Percentiles rank a stretch among this genome's conserved stretches.
These are phyloP conservation scores for Drosophila triauraria DNA, from an alignment of 1,140 invertebrate species.

Conservation along the genomic window DNA sequence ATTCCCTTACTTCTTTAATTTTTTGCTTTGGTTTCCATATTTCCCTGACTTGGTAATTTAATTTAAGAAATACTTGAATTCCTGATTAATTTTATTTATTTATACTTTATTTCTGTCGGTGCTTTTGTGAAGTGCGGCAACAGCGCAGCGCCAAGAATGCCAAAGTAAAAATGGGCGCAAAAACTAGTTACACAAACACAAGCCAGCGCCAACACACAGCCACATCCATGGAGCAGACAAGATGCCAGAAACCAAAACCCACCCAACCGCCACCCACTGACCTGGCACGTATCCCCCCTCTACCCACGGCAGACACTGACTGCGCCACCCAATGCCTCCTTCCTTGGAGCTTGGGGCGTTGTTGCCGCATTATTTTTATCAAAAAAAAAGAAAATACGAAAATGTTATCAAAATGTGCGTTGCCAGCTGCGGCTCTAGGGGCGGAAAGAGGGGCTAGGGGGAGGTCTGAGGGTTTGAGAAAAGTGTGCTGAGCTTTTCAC, in stretches of 20 bases:
- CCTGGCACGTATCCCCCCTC: slow-evolving; percentile 64
- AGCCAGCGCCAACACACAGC: slow-evolving; percentile 37
- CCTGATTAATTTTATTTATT: not conserved
- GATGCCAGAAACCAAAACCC: slow-evolving; percentile 45
- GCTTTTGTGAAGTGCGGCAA: slow-evolving; percentile 63
- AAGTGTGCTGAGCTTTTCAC: slow-evolving; percentile 36
- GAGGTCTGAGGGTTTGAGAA: slow-evolving; percentile 9
- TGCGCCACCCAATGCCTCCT: not conserved
- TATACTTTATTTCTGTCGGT: slow-evolving; percentile 9
- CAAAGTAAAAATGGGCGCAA: slow-evolving; percentile 78
- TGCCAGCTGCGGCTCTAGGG: slow-evolving; percentile 61
- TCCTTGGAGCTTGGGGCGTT: slow-evolving; percentile 57
- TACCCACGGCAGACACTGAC: slow-evolving; percentile 17
- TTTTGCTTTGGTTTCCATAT: not conserved
- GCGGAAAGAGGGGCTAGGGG: not conserved
- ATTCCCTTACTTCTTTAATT: not conserved
- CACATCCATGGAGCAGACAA: slow-evolving; percentile 56
- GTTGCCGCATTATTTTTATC: slow-evolving; percentile 81
- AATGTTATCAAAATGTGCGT: slow-evolving; percentile 82
- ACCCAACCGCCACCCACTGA: slow-evolving; percentile 73
- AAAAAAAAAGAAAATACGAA: slow-evolving; percentile 10
- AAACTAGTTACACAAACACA: slow-evolving; percentile 76
- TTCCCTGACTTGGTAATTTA: too few species aligned
- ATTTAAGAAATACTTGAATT: not conserved
- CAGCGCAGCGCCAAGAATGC: slow-evolving; percentile 61